Base-by-base conservation (phyloP, 2,113 vertebrate genomes). In the Otocyon megalotis region DNA sequence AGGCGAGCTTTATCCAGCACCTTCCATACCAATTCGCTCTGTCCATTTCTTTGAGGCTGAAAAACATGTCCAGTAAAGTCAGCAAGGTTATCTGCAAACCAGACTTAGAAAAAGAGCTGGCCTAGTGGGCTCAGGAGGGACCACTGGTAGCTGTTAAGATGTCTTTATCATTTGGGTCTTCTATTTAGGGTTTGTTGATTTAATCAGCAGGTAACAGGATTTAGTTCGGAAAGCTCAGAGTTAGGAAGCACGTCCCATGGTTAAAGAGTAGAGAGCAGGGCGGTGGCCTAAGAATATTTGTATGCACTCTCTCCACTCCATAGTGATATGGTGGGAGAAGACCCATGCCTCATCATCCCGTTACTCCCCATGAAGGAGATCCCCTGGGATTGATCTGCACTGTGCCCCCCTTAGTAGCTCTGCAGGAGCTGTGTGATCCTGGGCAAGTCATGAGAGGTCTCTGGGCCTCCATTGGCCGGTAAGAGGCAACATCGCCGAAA, bases 261-360 rank as follows among this genome's bases (percentile, higher is more conserved):
- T 26, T 26, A 4, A 20, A 20, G 13, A 54, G 22, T 22, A 35
- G 12, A 0, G 1, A 8, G 9, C 58, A 53, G 92, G 58, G 13
- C 16, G 24, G 37, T 3, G 8, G 37, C 9, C 69, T 72, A 4
- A 8, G 24, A 0, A 3, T 4, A 14, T 2, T 17, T 6, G 8
- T 8, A 2, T 4, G 30, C 35, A 26, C 3, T n/a, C 3, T 32
- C 56, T 30, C 1, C 5, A n/a, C 48, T 17, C 22, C n/a, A 0
- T 28, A 4, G 12, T 32, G 26, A 1, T 26, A 24, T 2, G 30
- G 30, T 15, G 35, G 26, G 35, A n/a, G 65, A 28, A 84, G 65
- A 20, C 60, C 26, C 11, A 6, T 11, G 30, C 22, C 48, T n/a
- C 13, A 4, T 14, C 54, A 0, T 53, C 17, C 5, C 0, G 24